Evolutionary conservation across 2,797 vertebrate genomes (phyloP), one percentile per base, ranked within the genome.

Genomic region (Oryzias dopingdopingensis): DNA sequence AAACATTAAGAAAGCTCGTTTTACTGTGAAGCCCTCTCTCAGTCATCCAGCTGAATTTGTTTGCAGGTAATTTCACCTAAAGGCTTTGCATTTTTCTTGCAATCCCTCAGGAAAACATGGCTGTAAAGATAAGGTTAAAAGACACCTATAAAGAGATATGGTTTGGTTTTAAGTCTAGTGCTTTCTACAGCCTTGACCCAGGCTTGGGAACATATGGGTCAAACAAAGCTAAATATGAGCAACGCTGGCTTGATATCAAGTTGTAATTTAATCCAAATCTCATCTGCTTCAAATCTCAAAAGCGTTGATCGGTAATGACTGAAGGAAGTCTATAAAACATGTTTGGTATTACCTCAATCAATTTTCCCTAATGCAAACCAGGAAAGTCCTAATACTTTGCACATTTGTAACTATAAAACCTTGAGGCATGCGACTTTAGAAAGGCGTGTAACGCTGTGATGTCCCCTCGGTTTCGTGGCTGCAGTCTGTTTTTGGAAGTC

Each of bases 111-210:
- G 86, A 89, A 88, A 90, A 89, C 87, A 89, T n/a, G 7, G 85
- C 85, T 65, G 84, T 92, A 89, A 90, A 92, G 90, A 92, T 92
- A 90, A 90, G 72, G 42, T 6, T 6, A 57, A 46, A 42, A 49
- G 52, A 59, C 16, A 48, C 75, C 47, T 37, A 49, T 71, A 74
- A 54, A 6, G 50, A 76, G 74, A 86, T 82, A 62, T 22, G 52
- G 49, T 59, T 65, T 41, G 60, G 72, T 72, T 37, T 49, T 67
- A 44, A 64, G 62, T 78, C 61, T 37, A 60, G 59, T 37, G 70
- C 58, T 72, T 60, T 68, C 49, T 69, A 37, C 65, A 70, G 67
- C 88, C 87, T 90, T 89, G 88, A 92, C 86, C 88, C 60, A n/a
- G 52, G 69, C 32, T 53, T 10, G 49, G 32, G 17, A 49, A 49